These are phyloP conservation scores for Phortica variegata DNA, from an alignment of 1,140 invertebrate species.

Conservation along the genomic window DNA sequence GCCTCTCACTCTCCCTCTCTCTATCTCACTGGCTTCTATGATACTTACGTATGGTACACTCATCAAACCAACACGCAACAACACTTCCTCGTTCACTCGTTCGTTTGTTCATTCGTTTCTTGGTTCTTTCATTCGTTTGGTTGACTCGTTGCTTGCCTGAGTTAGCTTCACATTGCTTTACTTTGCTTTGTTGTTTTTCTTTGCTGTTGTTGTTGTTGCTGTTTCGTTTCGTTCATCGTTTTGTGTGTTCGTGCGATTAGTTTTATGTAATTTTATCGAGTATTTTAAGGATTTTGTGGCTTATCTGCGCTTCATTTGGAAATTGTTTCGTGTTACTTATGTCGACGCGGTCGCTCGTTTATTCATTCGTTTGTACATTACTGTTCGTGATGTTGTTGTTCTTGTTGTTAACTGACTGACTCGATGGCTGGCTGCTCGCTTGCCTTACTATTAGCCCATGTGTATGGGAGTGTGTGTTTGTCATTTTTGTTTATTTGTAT, in stretches of 20 bases:
- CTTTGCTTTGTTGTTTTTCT: no score
- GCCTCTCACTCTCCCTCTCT: constrained; percentile 22
- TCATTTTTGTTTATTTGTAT: constrained; percentile 5
- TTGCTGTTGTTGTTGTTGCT: no score
- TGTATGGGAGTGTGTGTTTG: constrained; percentile 14
- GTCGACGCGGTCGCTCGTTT: constrained; percentile 21
- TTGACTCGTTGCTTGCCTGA: no score
- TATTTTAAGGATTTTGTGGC: constrained; percentile 56
- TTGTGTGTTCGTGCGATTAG: constrained; percentile 50
- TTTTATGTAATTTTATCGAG: constrained; percentile 57
- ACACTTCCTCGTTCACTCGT: no score
- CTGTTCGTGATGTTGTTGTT: constrained; percentile 8
- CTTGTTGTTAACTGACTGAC: constrained; percentile 28
- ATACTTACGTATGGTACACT: no score
- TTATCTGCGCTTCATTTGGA: constrained; percentile 55
- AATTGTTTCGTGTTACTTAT: constrained; percentile 53
- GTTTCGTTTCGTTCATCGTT: no score
- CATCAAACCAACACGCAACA: no score
- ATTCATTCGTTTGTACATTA: constrained; percentile 13
- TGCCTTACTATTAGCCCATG: constrained; percentile 1
- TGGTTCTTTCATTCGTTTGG: no score
- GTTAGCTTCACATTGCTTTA: no score
- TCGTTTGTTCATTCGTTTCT: no score
- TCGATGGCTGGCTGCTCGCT: constrained; percentile 47
- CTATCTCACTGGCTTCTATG: constrained; percentile 2